A percentile compares a stretch with the other conserved stretches of the same genome.
Conservation (phyloP, 2,113 vertebrate genomes). For the Clinocottus analis region DNA sequence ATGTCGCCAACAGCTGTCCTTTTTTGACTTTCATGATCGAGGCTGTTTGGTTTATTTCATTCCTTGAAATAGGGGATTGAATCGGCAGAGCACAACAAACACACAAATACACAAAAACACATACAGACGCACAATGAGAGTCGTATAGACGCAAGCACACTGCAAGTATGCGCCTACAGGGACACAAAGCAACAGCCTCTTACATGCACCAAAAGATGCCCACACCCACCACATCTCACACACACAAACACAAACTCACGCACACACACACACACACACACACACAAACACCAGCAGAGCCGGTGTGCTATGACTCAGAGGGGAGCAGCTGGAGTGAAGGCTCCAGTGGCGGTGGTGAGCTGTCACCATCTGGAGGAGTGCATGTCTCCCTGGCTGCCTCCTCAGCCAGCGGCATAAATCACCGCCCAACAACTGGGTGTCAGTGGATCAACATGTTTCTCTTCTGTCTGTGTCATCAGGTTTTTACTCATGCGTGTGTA, state of each 20-base stretch:
- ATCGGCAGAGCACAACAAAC: slow-evolving; percentile 37
- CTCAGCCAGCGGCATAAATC: slow-evolving; percentile 62
- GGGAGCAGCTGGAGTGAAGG: slow-evolving; percentile 79
- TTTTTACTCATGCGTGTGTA: neutral
- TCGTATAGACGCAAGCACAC: neutral
- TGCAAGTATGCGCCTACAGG: neutral
- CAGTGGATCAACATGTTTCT: slow-evolving; percentile 54
- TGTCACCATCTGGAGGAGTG: slow-evolving; percentile 80
- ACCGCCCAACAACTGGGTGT: slow-evolving; percentile 46
- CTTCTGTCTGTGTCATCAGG: neutral
- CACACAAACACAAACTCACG: slow-evolving; percentile 40
- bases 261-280: slow-evolving; percentile 39
- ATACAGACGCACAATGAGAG: neutral
- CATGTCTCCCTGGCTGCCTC: slow-evolving; percentile 59
- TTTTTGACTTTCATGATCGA: slow-evolving; percentile 24
- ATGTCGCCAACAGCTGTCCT: slow-evolving; percentile 36
- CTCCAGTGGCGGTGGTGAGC: slow-evolving; percentile 71
- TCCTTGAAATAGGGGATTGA: slow-evolving; percentile 27
- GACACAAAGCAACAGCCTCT: neutral
- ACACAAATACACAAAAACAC: neutral
- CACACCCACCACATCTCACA: slow-evolving; percentile 40
- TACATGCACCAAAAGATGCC: neutral
- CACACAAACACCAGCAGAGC: slow-evolving; percentile 27
- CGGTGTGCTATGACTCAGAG: slow-evolving; percentile 76
- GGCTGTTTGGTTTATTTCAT: slow-evolving; percentile 28